A percentile compares a stretch with the other conserved stretches of the same genome.
These are phyloP conservation scores for Syngnathus scovelli DNA, from an alignment of 2,113 vertebrate genomes.

Conservation along the genomic window DNA sequence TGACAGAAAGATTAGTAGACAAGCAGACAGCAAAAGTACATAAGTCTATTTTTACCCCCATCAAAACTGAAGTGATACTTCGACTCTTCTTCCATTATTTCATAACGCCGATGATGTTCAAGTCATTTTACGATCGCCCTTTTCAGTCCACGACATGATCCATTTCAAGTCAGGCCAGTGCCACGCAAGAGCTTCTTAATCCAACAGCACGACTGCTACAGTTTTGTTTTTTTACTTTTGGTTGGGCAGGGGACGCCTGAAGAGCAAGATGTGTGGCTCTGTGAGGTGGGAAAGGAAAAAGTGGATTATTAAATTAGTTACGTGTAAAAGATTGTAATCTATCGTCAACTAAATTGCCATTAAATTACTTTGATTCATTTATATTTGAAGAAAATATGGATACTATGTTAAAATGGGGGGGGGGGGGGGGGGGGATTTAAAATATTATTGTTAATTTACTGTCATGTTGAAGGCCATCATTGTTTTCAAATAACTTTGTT, in stretches of 20 bases:
- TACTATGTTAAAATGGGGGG: too few relatives aligned
- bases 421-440: too few relatives aligned
- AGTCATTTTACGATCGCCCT: conserved; percentile 4
- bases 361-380: too few relatives aligned
- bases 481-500: too few relatives aligned
- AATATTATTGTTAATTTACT: neutral
- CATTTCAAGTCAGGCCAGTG: conserved; percentile 7
- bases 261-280: conserved; percentile 77
- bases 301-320: neutral
- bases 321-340: neutral
- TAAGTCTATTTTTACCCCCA: conserved; percentile 23
- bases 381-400: too few relatives aligned
- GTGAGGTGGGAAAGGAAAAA: neutral
- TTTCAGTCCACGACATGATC: conserved; percentile 43
- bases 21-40: conserved; percentile 16
- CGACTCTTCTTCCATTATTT: conserved; percentile 9
- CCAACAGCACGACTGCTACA: conserved; percentile 12
- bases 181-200: conserved; percentile 21
- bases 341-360: too few relatives aligned
- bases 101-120: neutral
- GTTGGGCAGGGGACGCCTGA: conserved; percentile 64
- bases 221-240: conserved; percentile 35
- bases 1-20: neutral
- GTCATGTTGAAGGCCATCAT: neutral
- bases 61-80: conserved; percentile 13